These are phyloP conservation scores for human DNA, from an alignment of 2,113 vertebrate genomes.

Conservation along the genomic window GRCh38 chrX:81111501-81112000, in stretches of 20 bases:
- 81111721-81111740: background rate
- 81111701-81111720: background rate
- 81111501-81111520: background rate
- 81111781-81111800: background rate
- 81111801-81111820: background rate
- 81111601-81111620: background rate
- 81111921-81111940: background rate
- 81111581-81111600: background rate
- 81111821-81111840: background rate
- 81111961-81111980: background rate
- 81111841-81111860: background rate
- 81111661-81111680: background rate
- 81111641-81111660: background rate
- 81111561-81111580: background rate
- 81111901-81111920: background rate
- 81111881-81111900: background rate
- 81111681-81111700: background rate
- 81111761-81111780: background rate
- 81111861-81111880: background rate
- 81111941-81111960: background rate
- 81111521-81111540: background rate
- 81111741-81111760: background rate
- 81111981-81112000: background rate
- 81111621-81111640: background rate
- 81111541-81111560: background rate